phyloP scores from a whole-genome alignment of 2,888 invertebrate species.

The Drosophila vallismaia region DNA sequence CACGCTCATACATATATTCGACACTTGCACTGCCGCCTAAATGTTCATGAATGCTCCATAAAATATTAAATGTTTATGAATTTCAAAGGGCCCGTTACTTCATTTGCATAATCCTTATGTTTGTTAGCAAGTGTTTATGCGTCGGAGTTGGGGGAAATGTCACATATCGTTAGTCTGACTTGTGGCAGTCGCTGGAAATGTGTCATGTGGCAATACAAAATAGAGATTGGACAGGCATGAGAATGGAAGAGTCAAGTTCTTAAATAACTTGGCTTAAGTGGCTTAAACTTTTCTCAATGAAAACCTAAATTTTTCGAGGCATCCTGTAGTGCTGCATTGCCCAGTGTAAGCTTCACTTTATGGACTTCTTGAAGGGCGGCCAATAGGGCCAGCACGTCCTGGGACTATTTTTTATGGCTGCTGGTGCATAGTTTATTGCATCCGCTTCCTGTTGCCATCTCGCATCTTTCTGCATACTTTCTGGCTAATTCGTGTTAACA shows the following conservation, averaged over 20 bases:
- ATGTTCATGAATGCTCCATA: conserved; percentile 61
- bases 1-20: conserved; percentile 26
- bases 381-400: conserved; percentile 42
- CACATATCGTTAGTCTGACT: conserved; percentile 54
- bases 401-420: conserved; percentile 46
- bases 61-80: conserved; percentile 72
- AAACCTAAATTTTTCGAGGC: not conserved
- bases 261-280: not conserved
- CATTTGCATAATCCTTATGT: conserved; percentile 70
- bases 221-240: conserved; percentile 10
- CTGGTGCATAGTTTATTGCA: conserved; percentile 70
- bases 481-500: conserved; percentile 67
- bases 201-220: conserved; percentile 19
- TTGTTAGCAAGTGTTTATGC: conserved; percentile 38
- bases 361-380: conserved; percentile 18
- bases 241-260: conserved; percentile 8
- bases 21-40: conserved; percentile 47
- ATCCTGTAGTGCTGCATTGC: not conserved
- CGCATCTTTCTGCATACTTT: conserved; percentile 59
- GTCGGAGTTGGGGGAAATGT: conserved; percentile 46
- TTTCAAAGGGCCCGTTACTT: conserved; percentile 57
- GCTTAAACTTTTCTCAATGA: not conserved
- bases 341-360: not conserved
- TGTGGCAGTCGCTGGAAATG: conserved; percentile 37
- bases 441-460: conserved; percentile 71